Evolutionary conservation across 2,888 invertebrate species (phyloP).

Genomic region (Drosophila mercatorum): DNA sequence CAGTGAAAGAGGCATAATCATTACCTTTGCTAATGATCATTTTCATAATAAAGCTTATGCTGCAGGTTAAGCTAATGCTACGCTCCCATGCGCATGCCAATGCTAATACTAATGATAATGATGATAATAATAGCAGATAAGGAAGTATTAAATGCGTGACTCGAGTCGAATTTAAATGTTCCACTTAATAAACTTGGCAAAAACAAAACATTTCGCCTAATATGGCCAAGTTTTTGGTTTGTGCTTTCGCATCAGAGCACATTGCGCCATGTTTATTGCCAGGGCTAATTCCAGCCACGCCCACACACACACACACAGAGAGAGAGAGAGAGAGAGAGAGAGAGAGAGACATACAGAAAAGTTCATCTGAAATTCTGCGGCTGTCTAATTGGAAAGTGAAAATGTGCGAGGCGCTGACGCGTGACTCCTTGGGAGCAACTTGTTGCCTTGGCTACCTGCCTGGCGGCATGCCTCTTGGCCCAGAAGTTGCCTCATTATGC

Average conservation of each 20-base stretch:
- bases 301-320: constrained; percentile 1
- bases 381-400: constrained; percentile 72
- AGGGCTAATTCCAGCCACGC: constrained; percentile 38
- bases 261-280: constrained; percentile 17
- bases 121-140: background rate
- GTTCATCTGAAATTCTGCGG: constrained; percentile 49
- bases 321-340: too few relatives aligned
- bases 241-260: constrained; percentile 29
- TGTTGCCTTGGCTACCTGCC: constrained; percentile 62
- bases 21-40: too few relatives aligned
- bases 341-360: background rate
- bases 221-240: constrained; percentile 10
- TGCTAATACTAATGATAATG: background rate
- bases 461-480: constrained; percentile 31
- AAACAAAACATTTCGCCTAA: too few relatives aligned
- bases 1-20: too few relatives aligned
- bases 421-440: constrained; percentile 71
- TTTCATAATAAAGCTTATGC: too few relatives aligned
- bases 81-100: background rate
- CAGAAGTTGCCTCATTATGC: constrained; percentile 70
- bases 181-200: background rate
- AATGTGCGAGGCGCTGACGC: constrained; percentile 74
- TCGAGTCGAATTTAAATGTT: background rate
- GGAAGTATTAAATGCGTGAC: background rate
- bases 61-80: background rate